Conservation (phyloP, 92 coral and sea anemone genomes). For the Siderastrea radians region DNA sequence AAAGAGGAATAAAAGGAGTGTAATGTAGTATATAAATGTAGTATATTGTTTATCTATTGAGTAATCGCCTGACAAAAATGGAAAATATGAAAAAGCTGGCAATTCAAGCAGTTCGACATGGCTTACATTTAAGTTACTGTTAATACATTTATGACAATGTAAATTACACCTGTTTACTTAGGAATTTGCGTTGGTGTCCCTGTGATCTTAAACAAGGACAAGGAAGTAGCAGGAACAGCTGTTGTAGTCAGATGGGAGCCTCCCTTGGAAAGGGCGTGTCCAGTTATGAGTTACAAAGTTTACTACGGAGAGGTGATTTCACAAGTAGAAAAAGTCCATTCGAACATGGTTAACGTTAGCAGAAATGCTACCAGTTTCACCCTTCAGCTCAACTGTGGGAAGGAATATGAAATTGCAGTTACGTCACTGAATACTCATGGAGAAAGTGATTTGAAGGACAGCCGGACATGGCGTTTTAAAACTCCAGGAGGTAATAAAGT, state of each 20-base stretch:
- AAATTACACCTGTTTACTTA: background rate
- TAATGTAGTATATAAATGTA: too few relatives aligned
- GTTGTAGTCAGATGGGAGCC: background rate
- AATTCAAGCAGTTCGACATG: too few relatives aligned
- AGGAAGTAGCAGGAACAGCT: background rate
- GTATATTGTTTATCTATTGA: too few relatives aligned
- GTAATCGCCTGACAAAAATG: too few relatives aligned
- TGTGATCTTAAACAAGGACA: background rate
- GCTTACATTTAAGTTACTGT: too few relatives aligned
- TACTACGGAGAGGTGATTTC: slow-evolving; percentile 7
- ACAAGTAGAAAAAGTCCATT: background rate
- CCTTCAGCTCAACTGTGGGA: background rate
- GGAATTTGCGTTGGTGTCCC: background rate
- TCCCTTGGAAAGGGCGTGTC: slow-evolving; percentile 26
- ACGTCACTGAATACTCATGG: background rate
- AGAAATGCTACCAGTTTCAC: background rate
- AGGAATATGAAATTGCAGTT: slow-evolving; percentile 8
- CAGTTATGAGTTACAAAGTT: background rate
- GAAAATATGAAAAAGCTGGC: too few relatives aligned
- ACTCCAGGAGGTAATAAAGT: background rate
- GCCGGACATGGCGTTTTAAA: background rate
- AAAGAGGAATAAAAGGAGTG: too few relatives aligned
- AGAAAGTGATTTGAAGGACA: background rate
- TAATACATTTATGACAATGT: background rate
- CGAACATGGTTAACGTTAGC: background rate